A percentile compares a stretch with the other conserved stretches of the same genome.
Conservation (phyloP, 1,140 invertebrate genomes). For the Melanaphis sacchari region DNA sequence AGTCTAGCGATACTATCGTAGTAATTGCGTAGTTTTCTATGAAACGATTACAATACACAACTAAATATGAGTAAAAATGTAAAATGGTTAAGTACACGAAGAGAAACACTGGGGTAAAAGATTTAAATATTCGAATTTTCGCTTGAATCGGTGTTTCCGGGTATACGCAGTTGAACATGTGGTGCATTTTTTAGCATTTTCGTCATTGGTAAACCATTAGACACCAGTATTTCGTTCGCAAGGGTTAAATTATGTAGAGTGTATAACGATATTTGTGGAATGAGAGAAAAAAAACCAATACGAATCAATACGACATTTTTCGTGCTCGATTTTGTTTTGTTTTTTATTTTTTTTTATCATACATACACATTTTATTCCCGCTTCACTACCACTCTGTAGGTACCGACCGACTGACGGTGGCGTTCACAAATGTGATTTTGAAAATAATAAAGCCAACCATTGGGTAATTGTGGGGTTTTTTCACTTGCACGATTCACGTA, state of each 20-base stretch:
- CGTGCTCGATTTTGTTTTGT: neutral
- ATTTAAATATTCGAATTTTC: slow-evolving; percentile 20
- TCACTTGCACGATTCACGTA: neutral
- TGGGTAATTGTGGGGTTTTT: neutral
- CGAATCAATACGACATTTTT: neutral
- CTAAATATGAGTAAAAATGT: neutral
- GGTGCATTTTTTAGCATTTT: neutral
- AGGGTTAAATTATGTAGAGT: slow-evolving; percentile 12
- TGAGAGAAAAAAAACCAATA: neutral
- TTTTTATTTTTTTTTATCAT: neutral
- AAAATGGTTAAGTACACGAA: neutral
- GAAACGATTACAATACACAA: neutral
- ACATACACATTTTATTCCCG: neutral
- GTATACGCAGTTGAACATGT: neutral
- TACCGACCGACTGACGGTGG: neutral
- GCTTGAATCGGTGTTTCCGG: neutral
- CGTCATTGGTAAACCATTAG: slow-evolving; percentile 33
- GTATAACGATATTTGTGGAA: neutral
- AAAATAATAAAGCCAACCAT: neutral
- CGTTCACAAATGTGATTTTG: neutral
- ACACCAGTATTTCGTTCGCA: neutral
- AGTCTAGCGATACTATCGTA: neutral
- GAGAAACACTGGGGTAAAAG: neutral
- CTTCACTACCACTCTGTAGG: neutral
- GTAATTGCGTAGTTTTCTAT: neutral